Percentiles rank a stretch among this genome's conserved stretches.
phyloP scores from a whole-genome alignment of 2,888 invertebrate genomes.

The Mythimna vitellina region DNA sequence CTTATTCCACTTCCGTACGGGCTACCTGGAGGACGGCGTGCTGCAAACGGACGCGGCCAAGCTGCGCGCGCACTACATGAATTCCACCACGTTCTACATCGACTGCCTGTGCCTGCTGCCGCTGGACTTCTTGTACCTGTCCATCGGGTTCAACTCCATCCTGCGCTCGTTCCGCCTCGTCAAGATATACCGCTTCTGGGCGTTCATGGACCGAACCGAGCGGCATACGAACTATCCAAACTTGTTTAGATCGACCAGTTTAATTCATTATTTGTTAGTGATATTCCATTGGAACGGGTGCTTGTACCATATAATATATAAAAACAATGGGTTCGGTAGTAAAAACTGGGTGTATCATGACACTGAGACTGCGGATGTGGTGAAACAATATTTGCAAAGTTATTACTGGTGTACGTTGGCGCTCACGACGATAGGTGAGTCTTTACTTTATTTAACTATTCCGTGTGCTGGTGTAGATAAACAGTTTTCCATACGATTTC shows the following conservation, averaged over 20 bases:
- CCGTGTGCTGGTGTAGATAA: constrained; percentile 20
- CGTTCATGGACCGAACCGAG: constrained; percentile 99
- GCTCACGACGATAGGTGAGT: constrained; percentile 97
- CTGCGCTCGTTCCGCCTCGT: constrained; percentile 98
- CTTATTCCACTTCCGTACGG: constrained; percentile 99
- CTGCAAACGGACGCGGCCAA: constrained; percentile 98
- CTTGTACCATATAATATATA: constrained; percentile 98
- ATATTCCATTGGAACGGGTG: constrained; percentile 99
- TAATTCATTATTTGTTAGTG: constrained; percentile 98
- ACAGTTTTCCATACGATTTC: constrained; percentile 8
- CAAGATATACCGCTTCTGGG: constrained; percentile 99
- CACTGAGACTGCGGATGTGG: constrained; percentile 96
- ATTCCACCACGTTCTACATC: constrained; percentile 99
- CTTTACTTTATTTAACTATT: constrained; percentile 35
- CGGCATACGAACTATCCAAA: constrained; percentile 99
- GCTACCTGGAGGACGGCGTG: constrained; percentile 99
- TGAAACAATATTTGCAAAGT: constrained; percentile 98
- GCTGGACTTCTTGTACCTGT: constrained; percentile 99
- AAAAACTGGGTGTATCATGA: constrained; percentile 98
- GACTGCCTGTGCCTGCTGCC: constrained; percentile 99
- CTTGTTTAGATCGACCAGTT: constrained; percentile 97
- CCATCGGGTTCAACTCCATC: constrained; percentile 99
- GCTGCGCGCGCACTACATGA: constrained; percentile 99
- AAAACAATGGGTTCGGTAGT: constrained; percentile 98
- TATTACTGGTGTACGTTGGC: constrained; percentile 99